A percentile compares a stretch with the other conserved stretches of the same genome.
Conservation (phyloP, 2,797 vertebrate species). For the Acipenser oxyrinchus region DNA sequence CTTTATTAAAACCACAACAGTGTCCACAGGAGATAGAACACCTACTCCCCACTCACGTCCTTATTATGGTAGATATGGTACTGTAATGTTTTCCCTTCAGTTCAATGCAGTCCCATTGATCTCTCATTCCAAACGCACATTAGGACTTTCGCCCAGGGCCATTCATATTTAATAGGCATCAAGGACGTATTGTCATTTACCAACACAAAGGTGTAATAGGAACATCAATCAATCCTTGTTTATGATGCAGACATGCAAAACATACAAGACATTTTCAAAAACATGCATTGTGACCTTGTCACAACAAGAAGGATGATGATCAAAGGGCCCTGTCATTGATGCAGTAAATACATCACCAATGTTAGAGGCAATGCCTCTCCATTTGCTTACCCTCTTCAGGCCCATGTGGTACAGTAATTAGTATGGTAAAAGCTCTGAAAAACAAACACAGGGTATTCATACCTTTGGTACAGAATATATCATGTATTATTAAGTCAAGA, state of each 20-base stretch:
- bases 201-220: not conserved
- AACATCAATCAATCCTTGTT: conserved; percentile 3
- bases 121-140: not conserved
- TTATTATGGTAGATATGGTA: not conserved
- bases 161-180: not conserved
- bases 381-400: conserved; percentile 20
- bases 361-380: conserved; percentile 5
- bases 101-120: not conserved
- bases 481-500: too few relatives aligned
- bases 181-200: conserved; percentile 3
- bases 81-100: not conserved
- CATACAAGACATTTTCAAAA: conserved; percentile 6
- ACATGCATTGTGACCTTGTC: conserved; percentile 6
- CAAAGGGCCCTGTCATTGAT: not conserved
- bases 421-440: not conserved
- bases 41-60: not conserved
- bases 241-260: conserved; percentile 5
- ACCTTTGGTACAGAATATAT: too few relatives aligned
- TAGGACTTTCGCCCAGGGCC: not conserved
- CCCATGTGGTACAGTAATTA: conserved; percentile 10
- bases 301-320: not conserved
- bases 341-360: conserved; percentile 3
- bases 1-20: not conserved
- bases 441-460: conserved; percentile 5
- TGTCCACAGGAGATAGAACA: conserved; percentile 2